Conservation (phyloP, 64 coral and sea anemone species). For the Stichodactyla helianthus region DNA sequence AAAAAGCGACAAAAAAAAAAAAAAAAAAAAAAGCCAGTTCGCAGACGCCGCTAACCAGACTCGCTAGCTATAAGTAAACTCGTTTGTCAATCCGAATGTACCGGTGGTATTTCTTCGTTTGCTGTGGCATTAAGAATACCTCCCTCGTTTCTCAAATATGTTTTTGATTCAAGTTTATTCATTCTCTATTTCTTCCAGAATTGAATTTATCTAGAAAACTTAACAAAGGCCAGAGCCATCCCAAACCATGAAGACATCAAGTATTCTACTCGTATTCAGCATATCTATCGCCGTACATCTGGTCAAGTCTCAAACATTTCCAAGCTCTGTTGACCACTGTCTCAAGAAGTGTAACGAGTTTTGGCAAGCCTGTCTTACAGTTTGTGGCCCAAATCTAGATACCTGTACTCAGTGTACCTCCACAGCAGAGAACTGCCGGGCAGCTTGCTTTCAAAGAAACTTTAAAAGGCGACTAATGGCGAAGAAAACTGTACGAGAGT, state of each 20-base stretch:
- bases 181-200: no score
- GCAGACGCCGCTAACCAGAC: no score
- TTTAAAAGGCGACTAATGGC: background rate
- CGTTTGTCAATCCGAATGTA: no score
- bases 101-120: no score
- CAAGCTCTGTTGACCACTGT: background rate
- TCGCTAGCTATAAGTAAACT: no score
- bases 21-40: no score
- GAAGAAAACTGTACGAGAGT: background rate
- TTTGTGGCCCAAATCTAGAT: background rate
- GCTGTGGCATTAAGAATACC: no score
- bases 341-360: conserved; percentile 1
- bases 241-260: background rate
- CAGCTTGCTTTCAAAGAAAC: background rate
- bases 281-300: background rate
- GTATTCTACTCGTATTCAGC: background rate
- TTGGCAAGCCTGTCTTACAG: background rate
- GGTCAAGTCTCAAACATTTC: background rate
- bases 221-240: no score
- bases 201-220: no score
- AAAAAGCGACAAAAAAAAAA: no score
- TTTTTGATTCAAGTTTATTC: no score
- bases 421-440: background rate
- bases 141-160: no score
- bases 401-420: background rate